These are phyloP conservation scores for Halcyon badia DNA, from an alignment of 2,797 vertebrate genomes.

Conservation along the genomic window DNA sequence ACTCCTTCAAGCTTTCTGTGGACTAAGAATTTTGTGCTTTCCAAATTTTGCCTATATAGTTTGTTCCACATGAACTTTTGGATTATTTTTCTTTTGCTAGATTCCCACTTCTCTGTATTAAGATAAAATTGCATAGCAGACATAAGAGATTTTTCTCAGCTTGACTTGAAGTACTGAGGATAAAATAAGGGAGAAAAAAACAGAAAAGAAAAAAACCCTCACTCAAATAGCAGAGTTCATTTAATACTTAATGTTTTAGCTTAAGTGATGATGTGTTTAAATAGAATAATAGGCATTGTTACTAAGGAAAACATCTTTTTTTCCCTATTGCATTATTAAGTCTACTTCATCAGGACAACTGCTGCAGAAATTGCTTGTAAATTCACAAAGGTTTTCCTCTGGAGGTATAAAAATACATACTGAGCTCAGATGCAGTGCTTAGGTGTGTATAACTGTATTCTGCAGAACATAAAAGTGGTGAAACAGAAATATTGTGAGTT, in stretches of 20 bases:
- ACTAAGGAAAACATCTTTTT: constrained; percentile 1
- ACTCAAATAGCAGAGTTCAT: not conserved
- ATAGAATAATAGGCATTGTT: constrained; percentile 13
- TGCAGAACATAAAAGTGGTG: constrained; percentile 48
- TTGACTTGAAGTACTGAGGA: constrained; percentile 25
- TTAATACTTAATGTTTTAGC: not conserved
- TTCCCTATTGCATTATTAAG: not conserved
- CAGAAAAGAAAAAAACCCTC: not conserved
- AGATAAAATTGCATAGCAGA: constrained; percentile 56
- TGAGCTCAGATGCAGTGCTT: constrained; percentile 21
- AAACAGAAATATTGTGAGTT: constrained; percentile 43
- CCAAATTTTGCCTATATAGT: constrained; percentile 14
- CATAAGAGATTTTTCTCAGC: constrained; percentile 62
- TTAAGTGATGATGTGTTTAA: constrained; percentile 9
- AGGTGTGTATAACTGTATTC: constrained; percentile 60
- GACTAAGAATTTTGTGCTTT: not conserved
- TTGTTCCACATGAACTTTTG: constrained; percentile 13
- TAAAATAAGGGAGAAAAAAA: not conserved
- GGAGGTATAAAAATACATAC: constrained; percentile 40
- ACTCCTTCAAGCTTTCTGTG: not conserved
- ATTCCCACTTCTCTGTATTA: constrained; percentile 35
- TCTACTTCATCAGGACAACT: not conserved
- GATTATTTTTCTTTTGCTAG: constrained; percentile 55
- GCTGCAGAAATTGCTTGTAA: constrained; percentile 14
- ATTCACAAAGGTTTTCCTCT: constrained; percentile 44